Conservation (phyloP, 2,113 vertebrate genomes). For the Lucifuga dentata region DNA sequence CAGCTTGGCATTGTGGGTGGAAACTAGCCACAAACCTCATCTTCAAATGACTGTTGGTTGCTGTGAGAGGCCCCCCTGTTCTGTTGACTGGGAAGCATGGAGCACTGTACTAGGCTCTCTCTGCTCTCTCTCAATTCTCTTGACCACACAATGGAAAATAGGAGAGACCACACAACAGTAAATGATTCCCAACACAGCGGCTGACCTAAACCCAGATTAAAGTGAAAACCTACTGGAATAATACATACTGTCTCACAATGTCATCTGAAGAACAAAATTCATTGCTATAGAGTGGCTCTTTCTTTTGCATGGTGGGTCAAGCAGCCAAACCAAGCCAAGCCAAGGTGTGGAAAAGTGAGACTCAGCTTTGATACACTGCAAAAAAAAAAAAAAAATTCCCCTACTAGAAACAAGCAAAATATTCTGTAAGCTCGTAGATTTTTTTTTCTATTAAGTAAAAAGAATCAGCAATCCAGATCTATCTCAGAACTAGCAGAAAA, state of each 20-base stretch:
- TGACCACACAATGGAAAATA: constrained; percentile 79
- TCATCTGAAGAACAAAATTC: constrained; percentile 27
- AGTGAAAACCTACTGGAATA: constrained; percentile 45
- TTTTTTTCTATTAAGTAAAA: no score
- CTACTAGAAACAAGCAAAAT: no score
- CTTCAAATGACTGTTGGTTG: constrained; percentile 77
- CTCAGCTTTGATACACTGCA: not conserved
- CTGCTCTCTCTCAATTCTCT: constrained; percentile 69
- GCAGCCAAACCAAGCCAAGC: constrained; percentile 11
- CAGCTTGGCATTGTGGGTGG: constrained; percentile 79
- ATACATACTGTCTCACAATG: constrained; percentile 1
- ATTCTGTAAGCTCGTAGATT: no score
- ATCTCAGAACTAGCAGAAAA: no score
- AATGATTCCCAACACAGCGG: constrained; percentile 64
- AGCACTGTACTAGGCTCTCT: constrained; percentile 58
- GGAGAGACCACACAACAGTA: constrained; percentile 77
- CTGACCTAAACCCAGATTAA: constrained; percentile 52
- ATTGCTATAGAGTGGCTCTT: constrained; percentile 21
- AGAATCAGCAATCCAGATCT: no score
- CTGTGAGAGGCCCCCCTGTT: constrained; percentile 71
- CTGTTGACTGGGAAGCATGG: constrained; percentile 75
- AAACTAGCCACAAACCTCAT: constrained; percentile 81
- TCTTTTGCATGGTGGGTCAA: constrained; percentile 25
- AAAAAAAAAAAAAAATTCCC: no score
- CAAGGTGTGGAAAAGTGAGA: constrained; percentile 7